Base-by-base conservation (phyloP, 2,113 vertebrate genomes). In the Lontra canadensis region DNA sequence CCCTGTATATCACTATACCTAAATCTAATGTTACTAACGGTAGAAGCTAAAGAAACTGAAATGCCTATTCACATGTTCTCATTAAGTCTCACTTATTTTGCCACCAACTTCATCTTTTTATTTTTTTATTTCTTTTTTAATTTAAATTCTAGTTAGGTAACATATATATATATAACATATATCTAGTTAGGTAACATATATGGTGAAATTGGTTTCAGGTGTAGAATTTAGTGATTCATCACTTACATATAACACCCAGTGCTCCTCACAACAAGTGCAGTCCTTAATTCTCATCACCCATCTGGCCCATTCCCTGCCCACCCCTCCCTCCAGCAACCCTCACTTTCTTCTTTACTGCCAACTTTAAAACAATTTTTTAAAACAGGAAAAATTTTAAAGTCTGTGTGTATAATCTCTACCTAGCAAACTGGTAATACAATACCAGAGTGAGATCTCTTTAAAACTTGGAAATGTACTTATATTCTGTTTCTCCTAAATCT, bases 401-500 rank as follows among this genome's bases (percentile, higher is more conserved):
- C 44, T 91, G 14, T 34, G 65, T 71, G 31, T 91, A 31, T 4
- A 57, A 0, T 88, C 55, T 97, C 44, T 81, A 34, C 36, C 26
- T 59, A 81, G 52, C 25, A 88, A 52, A 95, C 23, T 90, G 59
- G 4, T 18, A 49, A 6, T 65, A 12, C 23, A 26, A 92, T 73
- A 59, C 85, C 49, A 84, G 21, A 47, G 7, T 89, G 47, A 83
- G 65, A 6, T 85, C 29, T 59, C 31, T 91, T 25, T 69, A 90
- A 86, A 95, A 96, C 59, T 96, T 86, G 80, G 13, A 96, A 88
- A 21, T 79, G 4, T 83, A 25, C 39, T 63, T 93, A 6, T 15
- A 74, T 84, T 96, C 59, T 61, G 20, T 84, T 89, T 94, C 25
- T 95, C 83, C 31, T 88, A 42, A 86, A 69, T 49, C 47, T 39